Evolutionary conservation across 2,113 vertebrate species (phyloP), one percentile per base, ranked within the genome.

Genomic region (Embiotoca jacksoni): DNA sequence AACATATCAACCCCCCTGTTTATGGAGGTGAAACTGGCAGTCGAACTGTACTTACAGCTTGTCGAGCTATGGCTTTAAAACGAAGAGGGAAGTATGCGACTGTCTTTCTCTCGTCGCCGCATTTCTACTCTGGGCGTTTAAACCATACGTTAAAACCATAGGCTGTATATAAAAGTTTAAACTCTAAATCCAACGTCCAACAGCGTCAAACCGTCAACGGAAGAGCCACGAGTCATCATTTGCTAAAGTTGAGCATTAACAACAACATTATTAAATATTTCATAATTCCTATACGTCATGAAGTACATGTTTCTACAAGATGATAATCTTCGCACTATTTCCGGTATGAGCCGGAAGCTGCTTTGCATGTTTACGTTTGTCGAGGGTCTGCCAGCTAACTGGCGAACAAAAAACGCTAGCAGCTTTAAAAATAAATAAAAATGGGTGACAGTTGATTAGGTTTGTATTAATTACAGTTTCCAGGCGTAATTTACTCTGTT

Each of bases 311-410:
- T 9, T 44, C 23, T 23, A 11, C 15, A 70, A 76, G 78, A 88
- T 58, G 15, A 8, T 11, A 4, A 60, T 3, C 64, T 7, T 31
- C 11, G 0, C 0, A 0, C 31, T 7, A 1, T 2, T 92, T 92
- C 91, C 91, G 86, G 73, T 81, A 0, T 0, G 0, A 16, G 0
- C 87, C 81, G 91, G 92, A 94, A 91, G 72, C 41, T 66, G n/a
- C 1, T 0, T 54, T 6, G 16, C 72, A 87, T 93, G 92, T 93
- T 93, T 93, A 94, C 91, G 69, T 91, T 80, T 56, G 61, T 10
- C 3, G 4, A 0, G 7, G 10, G 1, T 54, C 31, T 50, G 23
- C 49, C 13, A 54, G 71, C 55, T 50, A 64, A 6, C 60, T 35
- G 31, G 31, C 3, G 39, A 35, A 41, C 54, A 14, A 52, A 52